These are phyloP conservation scores for Dromas ardeola DNA, from an alignment of 2,113 vertebrate species.

Conservation along the genomic window DNA sequence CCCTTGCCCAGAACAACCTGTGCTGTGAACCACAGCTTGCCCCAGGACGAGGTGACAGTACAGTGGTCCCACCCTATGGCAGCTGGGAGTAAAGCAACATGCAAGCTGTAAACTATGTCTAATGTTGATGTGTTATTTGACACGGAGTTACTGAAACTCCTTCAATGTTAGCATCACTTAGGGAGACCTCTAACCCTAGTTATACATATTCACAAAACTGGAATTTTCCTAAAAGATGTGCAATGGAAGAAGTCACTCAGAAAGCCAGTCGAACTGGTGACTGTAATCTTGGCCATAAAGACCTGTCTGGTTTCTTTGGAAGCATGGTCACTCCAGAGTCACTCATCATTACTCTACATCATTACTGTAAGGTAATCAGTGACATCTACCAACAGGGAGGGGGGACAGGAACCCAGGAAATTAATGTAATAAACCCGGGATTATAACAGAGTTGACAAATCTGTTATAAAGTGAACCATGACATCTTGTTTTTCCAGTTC, in stretches of 20 bases:
- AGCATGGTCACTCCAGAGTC: neutral
- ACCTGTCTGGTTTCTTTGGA: no score
- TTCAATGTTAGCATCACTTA: neutral
- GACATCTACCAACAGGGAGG: neutral
- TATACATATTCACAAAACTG: neutral
- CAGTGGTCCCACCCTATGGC: no score
- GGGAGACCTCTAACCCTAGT: neutral
- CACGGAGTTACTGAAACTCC: neutral
- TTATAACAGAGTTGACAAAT: neutral
- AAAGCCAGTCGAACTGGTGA: rapidly evolving
- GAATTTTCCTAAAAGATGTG: neutral
- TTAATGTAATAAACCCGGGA: neutral
- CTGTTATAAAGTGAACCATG: neutral
- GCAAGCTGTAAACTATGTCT: neutral
- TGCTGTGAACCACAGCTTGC: neutral
- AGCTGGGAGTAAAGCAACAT: neutral
- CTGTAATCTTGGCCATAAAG: neutral
- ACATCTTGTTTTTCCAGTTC: neutral
- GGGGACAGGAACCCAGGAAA: neutral
- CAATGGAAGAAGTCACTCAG: neutral
- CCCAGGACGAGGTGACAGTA: neutral
- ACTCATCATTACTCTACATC: no score
- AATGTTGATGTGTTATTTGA: neutral
- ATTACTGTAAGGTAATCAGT: no score
- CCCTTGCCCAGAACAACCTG: neutral